phyloP scores from a whole-genome alignment of 2,888 invertebrate species.

The Asteroscopus sphinx region DNA sequence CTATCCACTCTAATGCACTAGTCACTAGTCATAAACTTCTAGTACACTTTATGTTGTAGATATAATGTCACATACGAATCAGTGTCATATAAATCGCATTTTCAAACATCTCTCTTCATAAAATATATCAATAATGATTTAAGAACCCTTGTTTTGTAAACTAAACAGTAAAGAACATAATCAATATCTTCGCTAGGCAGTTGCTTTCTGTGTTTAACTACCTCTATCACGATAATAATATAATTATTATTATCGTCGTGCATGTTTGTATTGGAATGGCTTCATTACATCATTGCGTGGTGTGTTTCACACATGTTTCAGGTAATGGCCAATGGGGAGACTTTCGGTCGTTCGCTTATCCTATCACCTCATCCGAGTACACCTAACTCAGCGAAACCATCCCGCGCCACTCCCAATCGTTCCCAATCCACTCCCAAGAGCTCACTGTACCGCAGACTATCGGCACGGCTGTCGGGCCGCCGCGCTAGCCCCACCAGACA shows the following conservation, averaged over 20 bases:
- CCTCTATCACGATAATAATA: conserved; percentile 73
- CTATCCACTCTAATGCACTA: conserved; percentile 58
- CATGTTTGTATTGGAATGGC: conserved; percentile 89
- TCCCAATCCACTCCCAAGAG: conserved; percentile 86
- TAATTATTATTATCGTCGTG: conserved; percentile 79
- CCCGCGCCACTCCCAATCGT: conserved; percentile 79
- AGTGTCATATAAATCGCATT: conserved; percentile 23
- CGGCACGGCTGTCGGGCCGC: conserved; percentile 84
- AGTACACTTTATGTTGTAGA: conserved; percentile 37
- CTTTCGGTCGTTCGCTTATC: conserved; percentile 91
- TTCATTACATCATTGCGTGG: conserved; percentile 90
- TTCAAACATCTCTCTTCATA: conserved; percentile 24
- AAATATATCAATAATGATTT: conserved; percentile 23
- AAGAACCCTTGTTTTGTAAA: conserved; percentile 30
- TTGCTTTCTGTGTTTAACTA: conserved; percentile 81
- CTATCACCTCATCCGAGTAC: conserved; percentile 85
- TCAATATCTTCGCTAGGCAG: conserved; percentile 61
- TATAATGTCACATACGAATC: conserved; percentile 21
- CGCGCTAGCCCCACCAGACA: conserved; percentile 71
- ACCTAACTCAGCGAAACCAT: conserved; percentile 76
- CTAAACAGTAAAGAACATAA: conserved; percentile 37
- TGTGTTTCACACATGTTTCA: conserved; percentile 91
- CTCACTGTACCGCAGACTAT: conserved; percentile 85
- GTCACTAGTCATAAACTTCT: conserved; percentile 50
- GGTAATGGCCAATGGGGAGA: conserved; percentile 92